Evolutionary conservation across 2,888 invertebrate species (phyloP).

Genomic region (Sinotaia quadrata): DNA sequence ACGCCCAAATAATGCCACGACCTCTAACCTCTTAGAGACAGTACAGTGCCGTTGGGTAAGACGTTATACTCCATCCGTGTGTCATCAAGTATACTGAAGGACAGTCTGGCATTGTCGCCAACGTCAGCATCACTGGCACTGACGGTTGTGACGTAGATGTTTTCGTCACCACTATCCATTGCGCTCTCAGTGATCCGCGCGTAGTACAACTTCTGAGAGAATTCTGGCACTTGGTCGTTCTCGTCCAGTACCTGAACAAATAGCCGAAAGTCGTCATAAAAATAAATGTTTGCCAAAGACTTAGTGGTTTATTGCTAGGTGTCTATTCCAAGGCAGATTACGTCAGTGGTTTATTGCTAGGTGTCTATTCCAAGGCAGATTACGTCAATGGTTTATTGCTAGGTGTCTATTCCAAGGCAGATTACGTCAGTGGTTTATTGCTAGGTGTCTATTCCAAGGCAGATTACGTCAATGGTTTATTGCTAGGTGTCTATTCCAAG

Average conservation of each 20-base stretch:
- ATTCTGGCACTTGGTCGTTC: conserved; percentile 65
- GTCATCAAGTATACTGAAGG: conserved; percentile 13
- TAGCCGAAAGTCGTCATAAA: background rate
- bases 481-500: too few species aligned
- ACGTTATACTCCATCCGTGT: conserved; percentile 8
- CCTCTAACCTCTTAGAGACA: conserved; percentile 15
- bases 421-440: too few species aligned
- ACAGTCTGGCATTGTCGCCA: conserved; percentile 84
- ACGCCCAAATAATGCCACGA: background rate
- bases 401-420: too few species aligned
- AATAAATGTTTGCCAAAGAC: background rate
- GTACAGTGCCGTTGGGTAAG: conserved; percentile 8
- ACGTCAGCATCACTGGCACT: conserved; percentile 89
- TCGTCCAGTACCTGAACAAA: conserved; percentile 73
- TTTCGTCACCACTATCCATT: background rate
- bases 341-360: too few species aligned
- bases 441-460: too few species aligned
- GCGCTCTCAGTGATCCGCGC: conserved; percentile 26
- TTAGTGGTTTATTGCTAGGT: too few species aligned
- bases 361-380: too few species aligned
- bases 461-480: too few species aligned
- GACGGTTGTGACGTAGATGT: conserved; percentile 79
- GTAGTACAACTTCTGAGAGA: conserved; percentile 38
- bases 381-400: too few species aligned
- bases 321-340: too few species aligned